phyloP scores from a whole-genome alignment of 2,888 invertebrate species.

The Protula sp. region DNA sequence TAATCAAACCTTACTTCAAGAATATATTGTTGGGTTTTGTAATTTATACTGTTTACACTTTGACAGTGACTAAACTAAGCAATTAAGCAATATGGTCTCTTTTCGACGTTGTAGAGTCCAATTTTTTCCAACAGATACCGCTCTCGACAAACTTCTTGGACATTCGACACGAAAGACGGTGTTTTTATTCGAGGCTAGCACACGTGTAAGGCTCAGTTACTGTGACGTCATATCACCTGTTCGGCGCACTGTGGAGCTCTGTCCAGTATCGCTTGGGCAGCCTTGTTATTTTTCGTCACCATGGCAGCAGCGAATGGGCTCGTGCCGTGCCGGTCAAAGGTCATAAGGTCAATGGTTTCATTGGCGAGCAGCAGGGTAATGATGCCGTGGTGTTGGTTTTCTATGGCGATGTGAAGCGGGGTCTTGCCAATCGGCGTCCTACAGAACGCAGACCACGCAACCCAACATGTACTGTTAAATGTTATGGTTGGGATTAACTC shows the following conservation, averaged over 20 bases:
- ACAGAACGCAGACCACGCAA: slow-evolving; percentile 30
- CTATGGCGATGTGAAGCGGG: slow-evolving; percentile 86
- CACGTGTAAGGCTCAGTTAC: too few species aligned
- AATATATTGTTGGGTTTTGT: too few species aligned
- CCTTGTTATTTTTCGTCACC: slow-evolving; percentile 81
- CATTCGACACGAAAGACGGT: too few species aligned
- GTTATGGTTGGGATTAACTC: too few species aligned
- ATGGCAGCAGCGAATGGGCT: slow-evolving; percentile 90
- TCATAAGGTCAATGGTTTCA: slow-evolving; percentile 74
- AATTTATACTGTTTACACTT: too few species aligned
- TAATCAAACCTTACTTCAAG: too few species aligned
- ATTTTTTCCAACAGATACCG: too few species aligned
- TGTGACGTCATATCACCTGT: slow-evolving; percentile 82
- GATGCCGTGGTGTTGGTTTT: slow-evolving; percentile 82
- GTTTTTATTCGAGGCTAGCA: too few species aligned
- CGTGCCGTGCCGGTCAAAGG: slow-evolving; percentile 76
- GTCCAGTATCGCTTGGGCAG: slow-evolving; percentile 84
- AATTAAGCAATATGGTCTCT: too few species aligned
- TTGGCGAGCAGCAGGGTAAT: slow-evolving; percentile 80
- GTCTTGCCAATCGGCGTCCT: slow-evolving; percentile 86
- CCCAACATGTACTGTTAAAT: background rate
- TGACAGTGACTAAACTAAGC: too few species aligned
- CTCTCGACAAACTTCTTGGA: too few species aligned
- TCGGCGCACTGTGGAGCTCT: slow-evolving; percentile 90
- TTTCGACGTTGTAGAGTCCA: too few species aligned